Evolutionary conservation across 2,888 invertebrate genomes (phyloP).

Genomic region (Notodonta dromedarius): DNA sequence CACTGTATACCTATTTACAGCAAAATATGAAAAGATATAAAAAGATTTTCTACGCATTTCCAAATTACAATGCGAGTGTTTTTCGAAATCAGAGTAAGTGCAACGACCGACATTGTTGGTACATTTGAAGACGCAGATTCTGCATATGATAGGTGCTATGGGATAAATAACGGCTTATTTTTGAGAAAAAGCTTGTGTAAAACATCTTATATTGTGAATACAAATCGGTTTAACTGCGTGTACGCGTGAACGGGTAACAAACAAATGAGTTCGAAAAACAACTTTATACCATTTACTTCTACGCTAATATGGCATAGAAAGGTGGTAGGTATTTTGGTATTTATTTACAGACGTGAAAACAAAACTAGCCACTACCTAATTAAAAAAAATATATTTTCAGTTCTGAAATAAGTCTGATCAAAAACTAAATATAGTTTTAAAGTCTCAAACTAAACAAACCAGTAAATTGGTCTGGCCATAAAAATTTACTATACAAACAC

Average conservation of each 20-base stretch:
- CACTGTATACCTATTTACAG: no score
- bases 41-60: background rate
- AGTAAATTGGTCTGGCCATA: no score
- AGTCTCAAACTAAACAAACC: no score
- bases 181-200: background rate
- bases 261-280: background rate
- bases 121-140: constrained; percentile 13
- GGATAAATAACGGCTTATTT: background rate
- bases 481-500: no score
- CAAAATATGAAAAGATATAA: no score
- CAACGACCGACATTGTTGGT: constrained; percentile 17
- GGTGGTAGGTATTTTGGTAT: no score
- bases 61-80: background rate
- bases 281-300: background rate
- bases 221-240: constrained; percentile 8
- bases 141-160: background rate
- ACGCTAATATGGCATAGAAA: no score
- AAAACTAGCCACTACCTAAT: no score
- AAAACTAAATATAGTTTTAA: no score
- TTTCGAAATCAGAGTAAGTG: constrained; percentile 16
- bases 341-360: no score
- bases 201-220: background rate
- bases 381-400: no score
- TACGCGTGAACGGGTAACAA: background rate
- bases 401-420: no score